Evolutionary conservation across 2,113 vertebrate genomes (phyloP).

Genomic region (Mormyrus lacerda): DNA sequence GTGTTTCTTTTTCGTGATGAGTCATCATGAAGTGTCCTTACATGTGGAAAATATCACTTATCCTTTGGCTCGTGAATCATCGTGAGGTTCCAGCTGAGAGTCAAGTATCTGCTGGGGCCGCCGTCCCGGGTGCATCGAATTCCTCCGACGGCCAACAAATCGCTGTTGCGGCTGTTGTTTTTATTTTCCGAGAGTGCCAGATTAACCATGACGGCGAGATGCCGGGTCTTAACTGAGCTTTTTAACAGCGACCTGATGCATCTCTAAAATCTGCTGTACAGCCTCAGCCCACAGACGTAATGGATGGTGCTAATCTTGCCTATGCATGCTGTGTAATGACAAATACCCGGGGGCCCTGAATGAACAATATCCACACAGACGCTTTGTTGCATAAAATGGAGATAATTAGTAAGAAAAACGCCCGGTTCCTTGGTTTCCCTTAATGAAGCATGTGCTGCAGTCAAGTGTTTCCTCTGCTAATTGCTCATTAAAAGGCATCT

Average conservation of each 20-base stretch:
- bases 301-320: background rate
- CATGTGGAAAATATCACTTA: background rate
- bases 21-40: background rate
- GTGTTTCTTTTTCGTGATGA: background rate
- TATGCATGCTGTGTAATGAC: background rate
- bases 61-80: conserved; percentile 8
- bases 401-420: background rate
- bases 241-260: background rate
- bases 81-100: background rate
- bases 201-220: background rate
- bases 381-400: background rate
- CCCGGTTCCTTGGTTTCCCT: background rate
- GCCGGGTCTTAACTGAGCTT: background rate
- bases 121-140: background rate
- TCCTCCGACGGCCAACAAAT: background rate
- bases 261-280: background rate
- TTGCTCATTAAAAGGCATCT: conserved; percentile 8
- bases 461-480: conserved; percentile 6
- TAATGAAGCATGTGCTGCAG: background rate
- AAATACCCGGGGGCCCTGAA: background rate
- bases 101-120: background rate
- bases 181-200: background rate
- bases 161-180: background rate
- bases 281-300: background rate
- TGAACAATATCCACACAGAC: background rate